Evolutionary conservation across 2,797 vertebrate species (phyloP).

Genomic region (Pantherophis vulpinus): DNA sequence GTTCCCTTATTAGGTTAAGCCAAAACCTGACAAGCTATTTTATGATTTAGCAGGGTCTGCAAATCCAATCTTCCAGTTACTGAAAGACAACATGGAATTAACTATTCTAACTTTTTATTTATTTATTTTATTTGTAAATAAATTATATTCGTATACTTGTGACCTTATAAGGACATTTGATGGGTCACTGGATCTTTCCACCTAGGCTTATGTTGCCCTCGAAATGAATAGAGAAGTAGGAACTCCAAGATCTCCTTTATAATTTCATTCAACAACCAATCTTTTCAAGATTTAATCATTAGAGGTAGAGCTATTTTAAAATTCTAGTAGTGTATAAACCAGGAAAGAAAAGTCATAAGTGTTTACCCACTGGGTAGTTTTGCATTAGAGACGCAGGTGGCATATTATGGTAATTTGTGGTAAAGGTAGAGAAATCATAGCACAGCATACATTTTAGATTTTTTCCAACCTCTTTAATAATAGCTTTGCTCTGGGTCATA

Average conservation of each 20-base stretch:
- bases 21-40: background rate
- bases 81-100: background rate
- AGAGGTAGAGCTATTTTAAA: background rate
- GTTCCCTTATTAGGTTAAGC: background rate
- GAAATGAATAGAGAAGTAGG: background rate
- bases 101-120: background rate
- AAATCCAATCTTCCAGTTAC: background rate
- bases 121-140: background rate
- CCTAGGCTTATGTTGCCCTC: background rate
- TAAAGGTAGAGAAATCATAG: background rate
- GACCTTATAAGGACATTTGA: background rate
- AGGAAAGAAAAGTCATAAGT: constrained; percentile 11
- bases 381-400: background rate
- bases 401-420: constrained; percentile 12
- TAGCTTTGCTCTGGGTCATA: background rate
- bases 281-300: constrained; percentile 15
- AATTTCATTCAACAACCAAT: background rate
- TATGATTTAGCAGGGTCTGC: background rate
- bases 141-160: background rate
- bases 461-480: background rate
- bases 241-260: constrained; percentile 1
- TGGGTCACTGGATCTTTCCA: background rate
- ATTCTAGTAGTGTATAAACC: constrained; percentile 1
- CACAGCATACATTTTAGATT: background rate
- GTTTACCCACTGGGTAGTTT: background rate